These are phyloP conservation scores for Epizoanthus ramosus DNA, from an alignment of 92 coral and sea anemone genomes.

Conservation along the genomic window DNA sequence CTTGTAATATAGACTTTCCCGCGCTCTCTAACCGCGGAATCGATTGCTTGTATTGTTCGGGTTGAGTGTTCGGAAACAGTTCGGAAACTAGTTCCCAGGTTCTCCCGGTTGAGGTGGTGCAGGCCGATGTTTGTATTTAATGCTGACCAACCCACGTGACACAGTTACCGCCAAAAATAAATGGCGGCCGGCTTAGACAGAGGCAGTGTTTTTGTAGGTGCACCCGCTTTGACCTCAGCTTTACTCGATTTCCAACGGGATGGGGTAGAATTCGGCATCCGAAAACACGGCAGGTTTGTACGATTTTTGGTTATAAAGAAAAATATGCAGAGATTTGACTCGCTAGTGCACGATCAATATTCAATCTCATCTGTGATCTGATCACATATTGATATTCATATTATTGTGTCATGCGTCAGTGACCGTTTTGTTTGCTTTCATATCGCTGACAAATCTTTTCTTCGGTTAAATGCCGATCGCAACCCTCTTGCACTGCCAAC, in stretches of 20 bases:
- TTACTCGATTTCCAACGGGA: conserved; percentile 83
- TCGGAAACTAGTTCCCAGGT: no score
- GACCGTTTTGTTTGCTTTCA: neutral
- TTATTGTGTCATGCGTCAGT: no score
- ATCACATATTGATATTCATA: neutral
- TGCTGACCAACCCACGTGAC: neutral
- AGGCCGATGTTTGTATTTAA: no score
- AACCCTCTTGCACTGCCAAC: neutral
- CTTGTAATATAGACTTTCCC: no score
- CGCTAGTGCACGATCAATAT: neutral
- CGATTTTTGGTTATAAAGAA: neutral
- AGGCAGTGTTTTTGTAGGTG: conserved; percentile 2
- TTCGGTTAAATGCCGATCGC: conserved; percentile 14
- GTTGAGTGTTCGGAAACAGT: no score
- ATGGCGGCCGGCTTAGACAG: conserved; percentile 26
- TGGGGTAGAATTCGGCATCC: conserved; percentile 88
- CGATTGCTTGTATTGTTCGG: no score
- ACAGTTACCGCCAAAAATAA: conserved; percentile 23
- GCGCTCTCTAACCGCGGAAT: no score
- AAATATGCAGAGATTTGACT: neutral
- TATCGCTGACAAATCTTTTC: neutral
- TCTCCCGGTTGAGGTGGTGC: no score
- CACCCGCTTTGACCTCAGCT: conserved; percentile 65
- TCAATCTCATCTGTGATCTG: neutral
- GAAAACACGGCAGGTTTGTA: conserved; percentile 86